Base-by-base conservation (phyloP, 1,140 invertebrate genomes). In the Drosophila willistoni region DNA sequence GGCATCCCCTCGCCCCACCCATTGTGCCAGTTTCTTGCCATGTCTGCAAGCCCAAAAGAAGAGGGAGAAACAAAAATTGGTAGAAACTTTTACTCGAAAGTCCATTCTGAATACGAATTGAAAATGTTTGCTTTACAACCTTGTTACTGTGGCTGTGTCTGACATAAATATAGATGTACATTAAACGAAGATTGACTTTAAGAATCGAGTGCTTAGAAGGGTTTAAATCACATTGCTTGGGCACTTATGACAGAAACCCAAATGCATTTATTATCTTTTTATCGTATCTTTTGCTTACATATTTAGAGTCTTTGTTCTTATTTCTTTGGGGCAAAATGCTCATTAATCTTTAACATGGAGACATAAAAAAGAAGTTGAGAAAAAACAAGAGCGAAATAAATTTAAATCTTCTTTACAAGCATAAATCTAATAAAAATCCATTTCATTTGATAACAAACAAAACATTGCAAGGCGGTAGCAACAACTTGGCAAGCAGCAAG, bases 391-490 rank as follows among this genome's bases (percentile, higher is more conserved):
- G 61, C 64, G 73, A 84, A 81, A 84, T 84, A 84, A 84, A 84
- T 85, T 84, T 74, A 84, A 84, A 84, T 84, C 81, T 85, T 81
- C 67, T 81, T 84, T 85, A 73, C 81, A 85, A 80, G 81, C 70
- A 73, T 17, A 77, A 85, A 85, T 84, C 81, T 84, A 84, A 84
- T 84, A 84, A 84, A 84, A 84, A 84, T 81, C 81, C 81, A 84
- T 84, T 84, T 84, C 77, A 84, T 84, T 84, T 84, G 81, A 84
- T 64, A 82, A 75, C 68, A 71, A 71, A 75, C 68, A 75, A 71
- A 67, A 29, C 63, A 66, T 47, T 36, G 61, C 22, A 47, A 34
- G 55, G 36, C 25, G 47, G 70, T 54, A 79, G 34, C n/a, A 47
- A 47, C 42, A 29, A 29, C 29, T 47, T 47, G 42, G 42, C 44